Base-by-base conservation (phyloP, 2,113 vertebrate genomes). In the Xiphophorus hellerii region DNA sequence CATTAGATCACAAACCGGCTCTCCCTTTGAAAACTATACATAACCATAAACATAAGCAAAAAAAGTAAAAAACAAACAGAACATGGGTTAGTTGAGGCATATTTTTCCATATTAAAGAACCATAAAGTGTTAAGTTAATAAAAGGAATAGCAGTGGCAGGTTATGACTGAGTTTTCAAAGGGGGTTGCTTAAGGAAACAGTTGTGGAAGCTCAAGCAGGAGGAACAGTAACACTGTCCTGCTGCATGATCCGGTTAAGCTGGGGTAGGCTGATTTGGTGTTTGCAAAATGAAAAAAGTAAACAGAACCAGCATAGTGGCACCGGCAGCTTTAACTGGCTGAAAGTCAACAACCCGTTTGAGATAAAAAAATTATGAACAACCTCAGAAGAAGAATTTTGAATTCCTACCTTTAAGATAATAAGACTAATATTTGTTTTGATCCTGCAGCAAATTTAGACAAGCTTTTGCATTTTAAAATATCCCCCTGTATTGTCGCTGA, bases 1-100 rank as follows among this genome's bases (percentile, higher is more conserved):
- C 68, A 82, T 78, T 89, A 80, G 87, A 82, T 90, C 89, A 87
- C 67, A 81, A 66, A 71, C 73, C 85, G 81, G 84, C 74, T 77
- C 88, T 95, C 93, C 90, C 93, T 95, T 95, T 94, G 87, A 95
- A 94, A 96, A 92, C 85, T 76, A 86, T 78, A 83, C 86, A 89
- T 77, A 91, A 90, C 87, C 89, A 84, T 76, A 66, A 80, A 69
- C 73, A 69, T 84, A 77, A 68, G 63, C 88, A 42, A 66, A 27
- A 66, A 15, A 27, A 42, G 14, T 31, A 63, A 33, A 1, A 17
- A 87, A 74, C 73, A 64, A 87, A 58, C 17, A 58, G 22, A 66
- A 80, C 81, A 72, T 27, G 42, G 73, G 81, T 83, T 73, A 79
- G 74, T 83, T 84, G 82, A 62, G 79, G 81, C 77, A 66, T 81